Conservation (phyloP, 2,113 vertebrate species). For the Carassius gibelio region DNA sequence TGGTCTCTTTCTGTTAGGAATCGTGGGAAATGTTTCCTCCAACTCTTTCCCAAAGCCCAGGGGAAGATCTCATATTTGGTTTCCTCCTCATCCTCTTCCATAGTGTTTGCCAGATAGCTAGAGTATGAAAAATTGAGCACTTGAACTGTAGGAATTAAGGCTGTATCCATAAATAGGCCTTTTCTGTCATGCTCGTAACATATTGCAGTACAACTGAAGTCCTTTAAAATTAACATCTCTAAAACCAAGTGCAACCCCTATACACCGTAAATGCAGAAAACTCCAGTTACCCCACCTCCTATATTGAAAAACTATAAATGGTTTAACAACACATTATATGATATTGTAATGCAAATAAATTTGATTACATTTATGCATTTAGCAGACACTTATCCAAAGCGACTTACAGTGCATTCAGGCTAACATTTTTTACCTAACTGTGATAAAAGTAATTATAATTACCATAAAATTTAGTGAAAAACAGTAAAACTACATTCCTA, state of each 20-base stretch:
- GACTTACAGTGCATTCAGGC: too few species aligned
- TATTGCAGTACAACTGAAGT: not conserved
- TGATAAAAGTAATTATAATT: too few species aligned
- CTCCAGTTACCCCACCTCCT: not conserved
- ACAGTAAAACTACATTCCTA: not conserved
- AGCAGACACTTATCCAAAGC: too few species aligned
- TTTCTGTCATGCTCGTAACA: not conserved
- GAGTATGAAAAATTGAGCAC: slow-evolving; percentile 14
- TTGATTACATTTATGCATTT: too few species aligned
- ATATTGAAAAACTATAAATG: not conserved
- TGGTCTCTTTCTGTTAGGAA: slow-evolving; percentile 89
- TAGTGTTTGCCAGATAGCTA: slow-evolving; percentile 95
- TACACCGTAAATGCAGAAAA: not conserved
- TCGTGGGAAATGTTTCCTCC: slow-evolving; percentile 85
- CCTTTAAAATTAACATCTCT: not conserved
- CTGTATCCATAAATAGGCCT: not conserved
- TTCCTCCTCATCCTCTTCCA: slow-evolving; percentile 97
- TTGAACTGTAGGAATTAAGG: not conserved
- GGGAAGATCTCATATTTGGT: slow-evolving; percentile 95
- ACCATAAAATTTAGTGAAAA: not conserved
- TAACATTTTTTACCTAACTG: too few species aligned
- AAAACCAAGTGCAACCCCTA: not conserved
- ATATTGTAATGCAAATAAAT: too few species aligned
- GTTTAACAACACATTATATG: too few species aligned
- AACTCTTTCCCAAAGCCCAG: slow-evolving; percentile 92